Conservation (phyloP, 2,113 vertebrate genomes). For the Sphaerodactylus townsendi region DNA sequence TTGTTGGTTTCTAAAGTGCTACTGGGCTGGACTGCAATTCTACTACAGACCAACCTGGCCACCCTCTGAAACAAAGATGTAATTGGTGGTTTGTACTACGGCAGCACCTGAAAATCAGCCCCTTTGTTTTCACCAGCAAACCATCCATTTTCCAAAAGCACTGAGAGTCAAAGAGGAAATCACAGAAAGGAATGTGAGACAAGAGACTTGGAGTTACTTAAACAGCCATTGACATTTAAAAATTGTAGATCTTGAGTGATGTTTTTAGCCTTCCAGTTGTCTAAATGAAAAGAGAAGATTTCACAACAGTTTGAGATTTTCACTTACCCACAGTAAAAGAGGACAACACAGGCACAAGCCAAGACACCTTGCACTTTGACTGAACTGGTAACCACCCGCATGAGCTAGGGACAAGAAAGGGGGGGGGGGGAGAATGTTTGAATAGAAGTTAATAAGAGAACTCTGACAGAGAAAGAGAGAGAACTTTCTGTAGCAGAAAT, state of each 20-base stretch:
- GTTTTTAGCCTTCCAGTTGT: background rate
- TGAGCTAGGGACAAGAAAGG: conserved; percentile 77
- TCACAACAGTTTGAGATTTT: background rate
- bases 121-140: background rate
- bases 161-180: background rate
- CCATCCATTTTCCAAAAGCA: background rate
- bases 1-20: too few relatives aligned
- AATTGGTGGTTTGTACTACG: background rate
- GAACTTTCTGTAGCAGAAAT: background rate
- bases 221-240: too few relatives aligned
- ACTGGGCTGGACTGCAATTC: too few relatives aligned
- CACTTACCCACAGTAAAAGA: conserved; percentile 96
- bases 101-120: background rate
- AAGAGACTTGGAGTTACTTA: background rate
- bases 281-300: conserved; percentile 26
- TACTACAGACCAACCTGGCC: too few relatives aligned
- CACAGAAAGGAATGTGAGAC: background rate
- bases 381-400: conserved; percentile 93
- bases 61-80: too few relatives aligned
- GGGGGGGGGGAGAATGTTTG: background rate
- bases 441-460: background rate
- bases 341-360: conserved; percentile 85
- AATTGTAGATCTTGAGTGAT: background rate
- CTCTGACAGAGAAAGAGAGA: background rate
- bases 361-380: conserved; percentile 94